Percentiles rank a stretch among this genome's conserved stretches.
These are phyloP conservation scores for Pagetopsis macropterus DNA, from an alignment of 2,797 vertebrate genomes.

Conservation along the genomic window DNA sequence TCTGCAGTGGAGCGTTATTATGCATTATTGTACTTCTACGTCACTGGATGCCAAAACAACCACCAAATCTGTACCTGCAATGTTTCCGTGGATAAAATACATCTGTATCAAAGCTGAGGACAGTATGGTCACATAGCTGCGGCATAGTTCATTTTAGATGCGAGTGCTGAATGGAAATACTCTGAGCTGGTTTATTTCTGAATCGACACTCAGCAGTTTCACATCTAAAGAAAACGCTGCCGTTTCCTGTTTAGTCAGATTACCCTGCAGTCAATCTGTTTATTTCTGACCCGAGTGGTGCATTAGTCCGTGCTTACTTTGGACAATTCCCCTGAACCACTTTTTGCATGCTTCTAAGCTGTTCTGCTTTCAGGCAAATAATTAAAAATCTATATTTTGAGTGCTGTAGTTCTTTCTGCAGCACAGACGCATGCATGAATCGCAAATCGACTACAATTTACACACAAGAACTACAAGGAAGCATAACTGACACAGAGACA, in stretches of 20 bases:
- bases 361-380: background rate
- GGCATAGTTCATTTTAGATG: background rate
- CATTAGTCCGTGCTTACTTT: background rate
- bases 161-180: background rate
- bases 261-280: background rate
- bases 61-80: background rate
- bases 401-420: background rate
- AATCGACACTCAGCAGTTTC: conserved; percentile 1
- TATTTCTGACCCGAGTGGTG: background rate
- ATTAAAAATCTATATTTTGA: background rate
- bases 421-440: background rate
- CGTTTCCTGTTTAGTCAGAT: conserved; percentile 8
- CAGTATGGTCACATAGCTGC: background rate
- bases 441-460: no score
- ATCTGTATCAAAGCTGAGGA: background rate
- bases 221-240: conserved; percentile 13
- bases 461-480: no score
- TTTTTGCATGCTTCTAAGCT: background rate
- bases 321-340: background rate
- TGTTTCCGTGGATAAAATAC: background rate
- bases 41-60: background rate
- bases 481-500: no score
- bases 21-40: background rate
- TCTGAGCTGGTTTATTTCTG: background rate
- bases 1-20: background rate